Evolutionary conservation across 1,140 invertebrate genomes (phyloP), one percentile per base, ranked within the genome.

Genomic region (Drosophila lini): DNA sequence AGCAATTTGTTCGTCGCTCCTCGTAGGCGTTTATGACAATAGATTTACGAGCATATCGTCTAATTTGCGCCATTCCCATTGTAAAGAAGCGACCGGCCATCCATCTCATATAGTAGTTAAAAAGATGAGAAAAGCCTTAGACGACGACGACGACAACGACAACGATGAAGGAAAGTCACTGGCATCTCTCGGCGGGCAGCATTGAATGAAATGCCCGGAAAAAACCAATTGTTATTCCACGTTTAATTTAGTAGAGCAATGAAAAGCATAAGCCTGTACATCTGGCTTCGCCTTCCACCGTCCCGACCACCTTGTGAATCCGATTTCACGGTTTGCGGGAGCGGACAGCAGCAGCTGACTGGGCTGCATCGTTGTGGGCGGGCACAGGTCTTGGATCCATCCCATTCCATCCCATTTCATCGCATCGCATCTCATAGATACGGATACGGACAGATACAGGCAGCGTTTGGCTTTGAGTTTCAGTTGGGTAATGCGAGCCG

Each of bases 121-220:
- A 73, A 71, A 73, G 36, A 71, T 70, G 68, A 71, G 58, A 79
- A 81, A 76, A 89, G 83, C 77, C 83, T 88, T 80, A 88, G 81
- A 84, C 74, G 61, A 22, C 65, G 61, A 68, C 64, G 64, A 59
- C 62, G 34, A 45, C 36, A 19, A 16, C 40, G 36, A 60, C 40
- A 45, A 76, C 47, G 65, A 63, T 68, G 76, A 83, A 83, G 80
- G 73, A 83, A 83, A 83, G 81, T 84, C 76, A 80, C 80, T 79
- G 58, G 55, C 40, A 59, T 62, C 75, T 73, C 63, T 52, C 48
- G 65, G 42, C 38, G 63, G 28, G 50, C 57, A 80, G 61, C 74
- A 64, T 83, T 88, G 83, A 89, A 88, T 88, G 80, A 89, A 89
- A 89, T 89, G 84, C 85, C 80, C 84, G 84, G 84, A 89, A 89